Percentiles rank a stretch among this genome's conserved stretches.
phyloP scores from a whole-genome alignment of 2,113 vertebrate species.

The Alethe castanea region DNA sequence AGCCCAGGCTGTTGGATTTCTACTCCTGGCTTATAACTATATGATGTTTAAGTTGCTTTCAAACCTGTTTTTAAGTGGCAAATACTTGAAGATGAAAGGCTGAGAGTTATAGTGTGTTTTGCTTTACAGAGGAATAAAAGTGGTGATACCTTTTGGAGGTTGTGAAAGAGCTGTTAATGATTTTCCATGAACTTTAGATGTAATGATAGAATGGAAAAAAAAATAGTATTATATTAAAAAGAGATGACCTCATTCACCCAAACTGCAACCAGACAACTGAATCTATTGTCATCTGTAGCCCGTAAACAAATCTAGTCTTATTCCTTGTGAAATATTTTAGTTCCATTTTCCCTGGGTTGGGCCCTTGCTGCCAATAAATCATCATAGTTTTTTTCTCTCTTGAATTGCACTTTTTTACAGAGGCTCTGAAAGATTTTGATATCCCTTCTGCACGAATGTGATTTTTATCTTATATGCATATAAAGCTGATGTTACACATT shows the following conservation, averaged over 20 bases:
- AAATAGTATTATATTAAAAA: not conserved
- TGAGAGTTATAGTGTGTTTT: not conserved
- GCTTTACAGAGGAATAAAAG: not conserved
- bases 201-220: not conserved
- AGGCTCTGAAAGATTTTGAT: not conserved
- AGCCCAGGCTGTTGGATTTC: constrained; percentile 2
- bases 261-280: not conserved
- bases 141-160: not conserved
- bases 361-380: not conserved
- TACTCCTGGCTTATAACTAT: constrained; percentile 12
- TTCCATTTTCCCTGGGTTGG: not conserved
- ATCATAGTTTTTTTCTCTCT: not conserved
- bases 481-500: accelerated
- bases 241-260: not conserved
- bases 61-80: constrained; percentile 30
- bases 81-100: constrained; percentile 37
- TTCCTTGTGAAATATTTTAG: not conserved
- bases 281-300: not conserved
- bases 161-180: constrained; percentile 8
- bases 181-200: constrained; percentile 39
- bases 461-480: not conserved
- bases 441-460: accelerated
- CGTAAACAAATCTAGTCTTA: not conserved
- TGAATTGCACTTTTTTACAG: not conserved
- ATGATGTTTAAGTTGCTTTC: constrained; percentile 21